Percentiles rank a stretch among this genome's conserved stretches.
Conservation (phyloP, 2,888 invertebrate species). For the Melangyna quadrimaculata region DNA sequence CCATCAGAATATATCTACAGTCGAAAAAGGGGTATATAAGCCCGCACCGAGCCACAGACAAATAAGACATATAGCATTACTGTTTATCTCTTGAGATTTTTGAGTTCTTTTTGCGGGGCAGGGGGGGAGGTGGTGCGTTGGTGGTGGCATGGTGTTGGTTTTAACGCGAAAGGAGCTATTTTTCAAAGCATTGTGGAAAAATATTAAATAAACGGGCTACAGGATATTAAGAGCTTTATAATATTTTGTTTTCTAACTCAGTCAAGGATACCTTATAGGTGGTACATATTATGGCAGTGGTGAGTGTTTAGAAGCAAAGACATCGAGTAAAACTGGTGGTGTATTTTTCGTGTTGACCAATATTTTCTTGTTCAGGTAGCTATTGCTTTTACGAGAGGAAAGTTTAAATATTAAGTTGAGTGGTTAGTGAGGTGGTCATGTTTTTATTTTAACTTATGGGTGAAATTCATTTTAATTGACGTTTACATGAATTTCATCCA, state of each 20-base stretch:
- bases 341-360: background rate
- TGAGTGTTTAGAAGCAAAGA: background rate
- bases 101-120: background rate
- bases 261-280: background rate
- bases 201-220: slow-evolving; percentile 33
- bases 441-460: too few relatives aligned
- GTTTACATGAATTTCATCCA: too few relatives aligned
- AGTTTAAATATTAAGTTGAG: background rate
- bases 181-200: slow-evolving; percentile 11
- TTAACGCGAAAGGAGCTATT: slow-evolving; percentile 8
- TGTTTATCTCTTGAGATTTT: slow-evolving; percentile 26
- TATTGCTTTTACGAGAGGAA: too few relatives aligned
- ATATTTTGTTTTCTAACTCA: slow-evolving; percentile 6
- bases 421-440: too few relatives aligned
- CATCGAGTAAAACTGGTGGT: background rate
- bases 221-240: slow-evolving; percentile 50
- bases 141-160: too few relatives aligned
- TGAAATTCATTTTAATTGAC: too few relatives aligned
- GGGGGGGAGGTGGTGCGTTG: background rate
- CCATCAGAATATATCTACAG: background rate
- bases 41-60: background rate
- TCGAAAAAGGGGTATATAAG: background rate
- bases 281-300: background rate
- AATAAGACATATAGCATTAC: background rate
- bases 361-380: background rate